A percentile compares a stretch with the other conserved stretches of the same genome.
Evolutionary conservation across 2,113 vertebrate genomes (phyloP).

Genomic region (Burhinus oedicnemus): DNA sequence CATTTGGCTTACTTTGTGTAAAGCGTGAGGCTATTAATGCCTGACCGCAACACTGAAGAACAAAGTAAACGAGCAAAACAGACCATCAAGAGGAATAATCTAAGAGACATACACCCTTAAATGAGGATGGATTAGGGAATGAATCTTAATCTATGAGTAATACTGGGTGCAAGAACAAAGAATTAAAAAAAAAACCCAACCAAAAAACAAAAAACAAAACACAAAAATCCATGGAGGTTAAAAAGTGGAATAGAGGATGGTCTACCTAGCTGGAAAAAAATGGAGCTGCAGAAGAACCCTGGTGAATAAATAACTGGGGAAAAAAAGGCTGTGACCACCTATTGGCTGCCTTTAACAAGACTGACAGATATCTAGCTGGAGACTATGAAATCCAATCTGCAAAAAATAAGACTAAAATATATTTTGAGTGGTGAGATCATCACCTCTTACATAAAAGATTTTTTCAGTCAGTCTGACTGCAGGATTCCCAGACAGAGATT

Average conservation of each 20-base stretch:
- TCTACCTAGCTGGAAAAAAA: not conserved
- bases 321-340: not conserved
- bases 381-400: conserved; percentile 27
- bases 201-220: not conserved
- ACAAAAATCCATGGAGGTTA: not conserved
- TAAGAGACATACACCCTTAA: not conserved
- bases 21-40: not conserved
- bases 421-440: conserved; percentile 61
- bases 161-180: not conserved
- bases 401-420: conserved; percentile 50
- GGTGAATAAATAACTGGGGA: not conserved
- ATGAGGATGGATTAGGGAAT: not conserved
- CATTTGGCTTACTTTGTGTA: not conserved
- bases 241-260: not conserved
- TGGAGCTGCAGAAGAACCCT: not conserved
- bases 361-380: conserved; percentile 12
- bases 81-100: not conserved
- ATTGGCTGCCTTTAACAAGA: conserved; percentile 24
- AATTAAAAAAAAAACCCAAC: not conserved
- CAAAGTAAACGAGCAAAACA: not conserved
- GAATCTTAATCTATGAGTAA: not conserved
- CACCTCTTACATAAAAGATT: conserved; percentile 49
- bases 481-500: conserved; percentile 56
- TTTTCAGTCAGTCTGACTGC: conserved; percentile 45
- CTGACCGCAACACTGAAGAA: not conserved